Evolutionary conservation across 2,113 vertebrate genomes (phyloP).

Genomic region (Globicephala melas): DNA sequence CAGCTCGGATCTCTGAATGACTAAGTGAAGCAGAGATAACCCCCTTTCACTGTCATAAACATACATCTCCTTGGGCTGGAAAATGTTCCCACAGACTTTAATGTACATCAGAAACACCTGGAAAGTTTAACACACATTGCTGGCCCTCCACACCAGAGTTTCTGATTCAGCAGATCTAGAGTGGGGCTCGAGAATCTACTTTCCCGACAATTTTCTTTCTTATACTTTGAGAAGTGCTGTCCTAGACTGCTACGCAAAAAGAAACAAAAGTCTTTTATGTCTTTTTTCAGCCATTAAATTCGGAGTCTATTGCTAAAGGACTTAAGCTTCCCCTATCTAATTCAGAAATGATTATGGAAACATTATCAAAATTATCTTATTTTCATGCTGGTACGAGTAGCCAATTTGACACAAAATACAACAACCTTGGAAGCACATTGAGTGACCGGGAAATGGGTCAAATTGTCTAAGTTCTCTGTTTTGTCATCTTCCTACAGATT

Average conservation of each 20-base stretch:
- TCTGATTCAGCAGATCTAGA: background rate
- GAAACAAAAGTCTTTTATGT: background rate
- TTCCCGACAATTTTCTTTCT: background rate
- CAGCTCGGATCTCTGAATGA: background rate
- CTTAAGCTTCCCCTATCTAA: background rate
- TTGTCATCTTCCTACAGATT: background rate
- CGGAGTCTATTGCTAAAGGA: background rate
- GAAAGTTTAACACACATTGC: background rate
- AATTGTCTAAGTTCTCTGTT: background rate
- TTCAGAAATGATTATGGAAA: slow-evolving; percentile 12
- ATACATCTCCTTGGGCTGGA: background rate
- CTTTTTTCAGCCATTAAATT: background rate
- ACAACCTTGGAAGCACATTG: background rate
- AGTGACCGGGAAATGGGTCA: background rate
- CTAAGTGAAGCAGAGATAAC: background rate
- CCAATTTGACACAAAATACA: background rate
- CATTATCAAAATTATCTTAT: background rate
- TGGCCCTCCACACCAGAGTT: background rate
- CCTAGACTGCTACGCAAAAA: background rate
- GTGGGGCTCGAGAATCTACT: background rate
- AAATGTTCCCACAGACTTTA: background rate
- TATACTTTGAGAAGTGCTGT: background rate
- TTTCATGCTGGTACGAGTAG: background rate
- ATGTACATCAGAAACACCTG: background rate
- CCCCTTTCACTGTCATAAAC: background rate